Percentiles rank a stretch among this genome's conserved stretches.
phyloP scores from a whole-genome alignment of 2,797 vertebrate genomes.

The Coccyzus lansbergi region DNA sequence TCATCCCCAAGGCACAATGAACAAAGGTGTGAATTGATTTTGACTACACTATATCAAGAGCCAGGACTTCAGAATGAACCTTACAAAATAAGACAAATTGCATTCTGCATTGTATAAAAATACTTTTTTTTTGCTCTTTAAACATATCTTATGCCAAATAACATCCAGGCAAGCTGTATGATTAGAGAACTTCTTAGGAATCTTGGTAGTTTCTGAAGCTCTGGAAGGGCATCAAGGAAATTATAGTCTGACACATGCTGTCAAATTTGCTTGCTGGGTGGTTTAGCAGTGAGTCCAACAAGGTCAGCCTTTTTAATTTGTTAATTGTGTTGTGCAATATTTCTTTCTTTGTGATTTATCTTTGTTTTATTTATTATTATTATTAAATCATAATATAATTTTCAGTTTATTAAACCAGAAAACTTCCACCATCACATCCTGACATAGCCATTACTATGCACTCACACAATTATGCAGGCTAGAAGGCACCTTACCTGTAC shows the following conservation, averaged over 20 bases:
- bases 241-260: neutral
- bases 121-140: slow-evolving; percentile 71
- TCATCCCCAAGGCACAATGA: slow-evolving; percentile 66
- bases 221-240: neutral
- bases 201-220: neutral
- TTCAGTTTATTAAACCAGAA: neutral
- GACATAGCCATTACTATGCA: neutral
- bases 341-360: neutral
- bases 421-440: neutral
- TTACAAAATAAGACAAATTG: slow-evolving; percentile 79
- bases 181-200: slow-evolving; percentile 22
- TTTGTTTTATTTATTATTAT: neutral
- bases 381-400: neutral
- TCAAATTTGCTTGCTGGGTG: neutral
- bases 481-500: neutral
- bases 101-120: slow-evolving; percentile 43
- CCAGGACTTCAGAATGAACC: slow-evolving; percentile 46
- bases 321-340: neutral
- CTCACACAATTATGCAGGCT: neutral
- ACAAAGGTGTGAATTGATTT: slow-evolving; percentile 70
- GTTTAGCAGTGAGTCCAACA: neutral
- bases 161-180: neutral
- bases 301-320: slow-evolving; percentile 19
- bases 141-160: slow-evolving; percentile 52
- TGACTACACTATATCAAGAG: slow-evolving; percentile 66